phyloP scores from a whole-genome alignment of 1,140 invertebrate species.

The Zelostemma sp. region DNA sequence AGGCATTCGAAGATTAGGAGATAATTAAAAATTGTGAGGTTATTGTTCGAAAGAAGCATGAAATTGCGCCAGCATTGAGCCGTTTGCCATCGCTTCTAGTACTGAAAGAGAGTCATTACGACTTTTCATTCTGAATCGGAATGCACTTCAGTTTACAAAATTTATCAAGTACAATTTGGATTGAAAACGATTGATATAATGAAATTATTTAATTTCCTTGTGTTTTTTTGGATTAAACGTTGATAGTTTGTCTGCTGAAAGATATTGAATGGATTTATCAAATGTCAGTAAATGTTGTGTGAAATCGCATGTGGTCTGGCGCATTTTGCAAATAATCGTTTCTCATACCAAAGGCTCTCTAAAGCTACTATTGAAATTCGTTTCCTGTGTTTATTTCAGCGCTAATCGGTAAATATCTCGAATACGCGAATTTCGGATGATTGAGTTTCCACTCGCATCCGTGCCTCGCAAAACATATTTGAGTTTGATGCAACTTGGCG shows the following conservation, averaged over 20 bases:
- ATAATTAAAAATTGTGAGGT: slow-evolving; percentile 5
- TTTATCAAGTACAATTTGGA: too few relatives aligned
- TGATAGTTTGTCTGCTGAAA: neutral
- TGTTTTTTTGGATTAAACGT: neutral
- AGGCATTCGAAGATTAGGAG: neutral
- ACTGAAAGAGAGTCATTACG: too few relatives aligned
- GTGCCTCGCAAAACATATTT: slow-evolving; percentile 33
- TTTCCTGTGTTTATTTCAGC: slow-evolving; percentile 28
- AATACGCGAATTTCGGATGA: slow-evolving; percentile 32
- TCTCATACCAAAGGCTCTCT: neutral
- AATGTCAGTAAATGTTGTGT: neutral
- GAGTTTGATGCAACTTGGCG: slow-evolving; percentile 36
- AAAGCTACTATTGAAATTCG: slow-evolving; percentile 22
- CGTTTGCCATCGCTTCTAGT: too few relatives aligned
- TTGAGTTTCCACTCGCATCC: slow-evolving; percentile 35
- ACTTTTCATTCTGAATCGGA: too few relatives aligned
- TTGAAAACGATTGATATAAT: too few relatives aligned
- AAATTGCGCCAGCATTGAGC: too few relatives aligned
- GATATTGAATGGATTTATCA: neutral
- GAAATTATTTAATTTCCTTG: too few relatives aligned
- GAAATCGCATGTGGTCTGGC: neutral
- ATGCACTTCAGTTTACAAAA: too few relatives aligned
- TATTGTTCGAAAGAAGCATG: too few relatives aligned
- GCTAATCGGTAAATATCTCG: slow-evolving; percentile 27
- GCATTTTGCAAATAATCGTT: neutral